phyloP scores from a whole-genome alignment of 2,888 invertebrate species.

The Andrena hattorfiana region DNA sequence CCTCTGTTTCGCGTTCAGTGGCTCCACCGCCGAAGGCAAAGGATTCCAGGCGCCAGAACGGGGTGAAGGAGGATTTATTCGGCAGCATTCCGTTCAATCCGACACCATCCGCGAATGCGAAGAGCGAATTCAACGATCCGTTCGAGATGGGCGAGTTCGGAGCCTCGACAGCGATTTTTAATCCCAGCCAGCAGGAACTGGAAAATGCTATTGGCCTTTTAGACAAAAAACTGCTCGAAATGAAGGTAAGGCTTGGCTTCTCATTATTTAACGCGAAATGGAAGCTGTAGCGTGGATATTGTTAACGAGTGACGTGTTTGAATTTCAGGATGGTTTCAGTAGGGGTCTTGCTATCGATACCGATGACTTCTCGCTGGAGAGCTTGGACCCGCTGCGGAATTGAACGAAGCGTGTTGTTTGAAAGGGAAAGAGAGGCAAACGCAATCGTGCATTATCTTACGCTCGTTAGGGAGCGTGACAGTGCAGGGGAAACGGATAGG shows the following conservation, averaged over 20 bases:
- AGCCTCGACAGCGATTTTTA: constrained; percentile 82
- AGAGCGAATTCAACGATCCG: constrained; percentile 88
- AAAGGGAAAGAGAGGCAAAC: constrained; percentile 36
- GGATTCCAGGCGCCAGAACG: constrained; percentile 83
- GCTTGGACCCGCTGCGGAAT: constrained; percentile 96
- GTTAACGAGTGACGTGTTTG: constrained; percentile 55
- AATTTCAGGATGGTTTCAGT: constrained; percentile 94
- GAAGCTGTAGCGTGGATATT: not conserved
- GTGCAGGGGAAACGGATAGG: constrained; percentile 65
- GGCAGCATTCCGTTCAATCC: constrained; percentile 91
- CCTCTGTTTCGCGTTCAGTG: constrained; percentile 87
- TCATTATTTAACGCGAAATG: not conserved
- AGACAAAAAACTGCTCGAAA: constrained; percentile 93
- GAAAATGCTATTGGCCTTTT: constrained; percentile 92
- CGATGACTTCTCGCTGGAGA: constrained; percentile 97
- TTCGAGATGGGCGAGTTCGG: constrained; percentile 94
- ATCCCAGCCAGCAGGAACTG: constrained; percentile 87
- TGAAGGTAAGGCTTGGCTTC: constrained; percentile 88
- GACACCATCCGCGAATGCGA: constrained; percentile 81
- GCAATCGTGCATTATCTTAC: constrained; percentile 43
- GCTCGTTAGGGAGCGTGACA: constrained; percentile 48
- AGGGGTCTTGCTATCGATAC: constrained; percentile 94
- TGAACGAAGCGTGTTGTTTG: constrained; percentile 70
- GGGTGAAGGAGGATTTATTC: constrained; percentile 90
- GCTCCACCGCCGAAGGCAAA: constrained; percentile 94